Evolutionary conservation across 2,113 vertebrate species (phyloP), one percentile per base, ranked within the genome.

Genomic region (Petroica traversi): DNA sequence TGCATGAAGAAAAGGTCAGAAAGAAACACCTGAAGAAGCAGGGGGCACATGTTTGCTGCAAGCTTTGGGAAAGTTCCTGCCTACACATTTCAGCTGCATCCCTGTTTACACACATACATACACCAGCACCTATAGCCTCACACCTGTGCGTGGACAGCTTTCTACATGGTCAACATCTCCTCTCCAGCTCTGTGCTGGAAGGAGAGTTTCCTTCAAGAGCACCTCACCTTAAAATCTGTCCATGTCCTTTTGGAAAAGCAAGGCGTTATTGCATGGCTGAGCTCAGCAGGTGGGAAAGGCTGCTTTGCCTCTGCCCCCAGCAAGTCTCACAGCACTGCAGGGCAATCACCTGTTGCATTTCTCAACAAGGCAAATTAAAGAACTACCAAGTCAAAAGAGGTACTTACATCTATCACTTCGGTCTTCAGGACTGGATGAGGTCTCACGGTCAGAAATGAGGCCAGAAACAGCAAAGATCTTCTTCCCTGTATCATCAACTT

Each of bases 361-460:
- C 80, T 91, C 91, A 85, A 86, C 9, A 2, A 84, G 63, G 90
- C 89, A 57, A 71, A 71, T 68, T 89, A 67, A 85, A 88, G 75
- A 69, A 82, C 69, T 57, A 62, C 49, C 41, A 81, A 95, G 68
- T 89, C 72, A 95, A 82, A 14, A 43, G 77, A 95, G 95, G 85
- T 98, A 99, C 99, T 99, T 98, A 99, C 99, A 99, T 98, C 99
- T 99, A 79, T 99, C 99, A 80, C 99, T 99, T 97, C 99, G 98
- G 97, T 99, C 99, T 95, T 99, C 99, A 0, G 99, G 99, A 97
- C 99, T 99, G 92, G 99, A 99, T 17, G 99, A 99, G 33, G 99
- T 98, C 98, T 99, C 99, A 92, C 99, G 98, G 96, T 99, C 99
- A 33, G 99, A 99, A 97, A 99, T 98, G 98, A 99, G 99, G 98